A percentile compares a stretch with the other conserved stretches of the same genome.
Evolutionary conservation across 2,888 invertebrate genomes (phyloP).

Genomic region (Thymelicus lineola): DNA sequence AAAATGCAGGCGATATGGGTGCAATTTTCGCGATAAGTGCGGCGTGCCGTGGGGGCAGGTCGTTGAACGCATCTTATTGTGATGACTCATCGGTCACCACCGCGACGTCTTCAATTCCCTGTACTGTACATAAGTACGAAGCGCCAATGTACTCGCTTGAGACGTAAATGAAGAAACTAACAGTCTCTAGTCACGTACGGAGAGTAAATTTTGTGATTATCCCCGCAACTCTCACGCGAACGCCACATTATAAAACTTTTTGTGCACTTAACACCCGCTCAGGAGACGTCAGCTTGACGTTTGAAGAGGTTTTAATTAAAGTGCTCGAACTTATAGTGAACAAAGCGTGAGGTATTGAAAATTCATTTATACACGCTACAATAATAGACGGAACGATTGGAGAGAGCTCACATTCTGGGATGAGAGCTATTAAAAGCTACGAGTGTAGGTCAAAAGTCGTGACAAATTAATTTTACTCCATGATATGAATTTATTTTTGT

Average conservation of each 20-base stretch:
- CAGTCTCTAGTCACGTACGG: conserved; percentile 41
- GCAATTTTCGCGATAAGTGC: conserved; percentile 63
- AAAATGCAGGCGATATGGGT: conserved; percentile 52
- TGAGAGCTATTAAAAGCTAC: conserved; percentile 32
- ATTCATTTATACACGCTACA: conserved; percentile 56
- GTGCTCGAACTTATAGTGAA: conserved; percentile 47
- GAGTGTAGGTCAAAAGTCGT: conserved; percentile 29
- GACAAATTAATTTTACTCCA: conserved; percentile 22
- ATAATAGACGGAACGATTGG: conserved; percentile 56
- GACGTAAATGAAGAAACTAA: conserved; percentile 49
- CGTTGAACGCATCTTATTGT: conserved; percentile 67
- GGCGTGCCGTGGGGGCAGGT: conserved; percentile 66
- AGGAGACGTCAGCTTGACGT: conserved; percentile 42
- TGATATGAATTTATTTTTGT: conserved; percentile 14
- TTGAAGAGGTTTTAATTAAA: conserved; percentile 47
- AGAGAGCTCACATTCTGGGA: conserved; percentile 53
- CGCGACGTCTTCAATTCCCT: conserved; percentile 55
- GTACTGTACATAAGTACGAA: conserved; percentile 47
- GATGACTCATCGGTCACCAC: conserved; percentile 68
- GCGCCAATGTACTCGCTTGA: conserved; percentile 44
- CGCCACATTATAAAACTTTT: conserved; percentile 32
- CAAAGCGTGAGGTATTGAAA: conserved; percentile 56
- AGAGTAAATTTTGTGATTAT: conserved; percentile 38
- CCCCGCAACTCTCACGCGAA: conserved; percentile 29
- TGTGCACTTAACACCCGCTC: conserved; percentile 29